Conservation (phyloP, 2,797 vertebrate species). For the Acropternis orthonyx region DNA sequence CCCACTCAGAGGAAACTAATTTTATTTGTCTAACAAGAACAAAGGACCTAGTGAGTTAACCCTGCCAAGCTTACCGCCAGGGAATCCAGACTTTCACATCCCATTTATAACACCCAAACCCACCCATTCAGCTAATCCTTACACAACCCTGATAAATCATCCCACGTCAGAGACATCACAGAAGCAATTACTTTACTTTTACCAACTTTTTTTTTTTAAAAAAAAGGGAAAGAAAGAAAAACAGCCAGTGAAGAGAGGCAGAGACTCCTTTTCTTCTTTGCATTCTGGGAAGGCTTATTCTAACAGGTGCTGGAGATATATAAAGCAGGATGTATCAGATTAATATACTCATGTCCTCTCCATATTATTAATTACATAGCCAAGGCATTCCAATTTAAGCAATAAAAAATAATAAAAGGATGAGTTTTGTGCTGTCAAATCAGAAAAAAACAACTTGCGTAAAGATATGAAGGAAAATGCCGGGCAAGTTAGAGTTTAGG, state of each 20-base stretch:
- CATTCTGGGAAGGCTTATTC: neutral
- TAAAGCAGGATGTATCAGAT: neutral
- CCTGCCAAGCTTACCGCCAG: neutral
- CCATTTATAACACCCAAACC: constrained; percentile 25
- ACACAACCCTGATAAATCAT: neutral
- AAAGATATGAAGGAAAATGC: neutral
- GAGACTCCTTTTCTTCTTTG: neutral
- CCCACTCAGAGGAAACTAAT: constrained; percentile 55
- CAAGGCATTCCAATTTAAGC: neutral
- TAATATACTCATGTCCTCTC: neutral
- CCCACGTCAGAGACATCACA: neutral
- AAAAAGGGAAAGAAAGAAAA: neutral
- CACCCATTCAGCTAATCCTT: constrained; percentile 39
- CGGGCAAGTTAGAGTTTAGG: neutral
- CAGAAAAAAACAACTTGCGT: neutral
- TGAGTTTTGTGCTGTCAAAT: neutral
- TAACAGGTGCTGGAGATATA: neutral
- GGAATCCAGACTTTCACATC: constrained; percentile 19
- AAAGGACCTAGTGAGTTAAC: constrained; percentile 27
- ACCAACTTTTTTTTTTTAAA: neutral
- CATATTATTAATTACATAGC: neutral
- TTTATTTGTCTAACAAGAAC: constrained; percentile 61
- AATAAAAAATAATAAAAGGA: neutral
- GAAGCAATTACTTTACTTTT: neutral
- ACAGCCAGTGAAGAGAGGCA: neutral